Percentiles rank a stretch among this genome's conserved stretches.
phyloP scores from a whole-genome alignment of 2,113 vertebrate genomes.

The Balaeniceps rex region DNA sequence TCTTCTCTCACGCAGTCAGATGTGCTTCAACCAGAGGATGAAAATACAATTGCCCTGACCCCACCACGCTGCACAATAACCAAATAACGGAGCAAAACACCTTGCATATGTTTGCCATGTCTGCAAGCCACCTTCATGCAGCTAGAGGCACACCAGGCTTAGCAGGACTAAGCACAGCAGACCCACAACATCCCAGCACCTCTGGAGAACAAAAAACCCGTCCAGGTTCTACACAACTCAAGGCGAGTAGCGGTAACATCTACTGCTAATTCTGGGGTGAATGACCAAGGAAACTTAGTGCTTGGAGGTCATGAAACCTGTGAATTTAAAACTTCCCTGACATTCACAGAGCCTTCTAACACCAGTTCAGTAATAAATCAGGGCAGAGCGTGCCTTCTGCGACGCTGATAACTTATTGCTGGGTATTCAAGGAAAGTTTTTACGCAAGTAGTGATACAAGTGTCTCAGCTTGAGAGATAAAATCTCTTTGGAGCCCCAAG shows the following conservation, averaged over 20 bases:
- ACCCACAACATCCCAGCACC: background rate
- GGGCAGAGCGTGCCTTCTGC: background rate
- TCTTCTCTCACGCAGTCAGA: background rate
- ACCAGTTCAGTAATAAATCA: background rate
- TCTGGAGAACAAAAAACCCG: background rate
- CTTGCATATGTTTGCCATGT: too few species aligned
- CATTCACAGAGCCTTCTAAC: background rate
- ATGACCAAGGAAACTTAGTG: background rate
- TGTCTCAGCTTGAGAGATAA: background rate
- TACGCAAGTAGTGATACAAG: background rate
- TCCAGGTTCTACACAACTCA: background rate
- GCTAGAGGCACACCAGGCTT: background rate
- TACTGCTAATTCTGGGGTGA: background rate
- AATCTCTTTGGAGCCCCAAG: background rate
- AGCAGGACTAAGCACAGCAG: background rate
- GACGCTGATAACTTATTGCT: background rate
- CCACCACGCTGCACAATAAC: background rate
- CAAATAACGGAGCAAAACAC: background rate
- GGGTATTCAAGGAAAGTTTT: background rate
- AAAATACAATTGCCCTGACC: background rate
- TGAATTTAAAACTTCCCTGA: background rate
- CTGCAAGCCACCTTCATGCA: background rate
- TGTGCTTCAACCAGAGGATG: background rate
- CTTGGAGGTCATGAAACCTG: background rate
- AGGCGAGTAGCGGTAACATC: background rate